These are phyloP conservation scores for Drosophila obscura DNA, from an alignment of 1,140 invertebrate genomes.

Conservation along the genomic window DNA sequence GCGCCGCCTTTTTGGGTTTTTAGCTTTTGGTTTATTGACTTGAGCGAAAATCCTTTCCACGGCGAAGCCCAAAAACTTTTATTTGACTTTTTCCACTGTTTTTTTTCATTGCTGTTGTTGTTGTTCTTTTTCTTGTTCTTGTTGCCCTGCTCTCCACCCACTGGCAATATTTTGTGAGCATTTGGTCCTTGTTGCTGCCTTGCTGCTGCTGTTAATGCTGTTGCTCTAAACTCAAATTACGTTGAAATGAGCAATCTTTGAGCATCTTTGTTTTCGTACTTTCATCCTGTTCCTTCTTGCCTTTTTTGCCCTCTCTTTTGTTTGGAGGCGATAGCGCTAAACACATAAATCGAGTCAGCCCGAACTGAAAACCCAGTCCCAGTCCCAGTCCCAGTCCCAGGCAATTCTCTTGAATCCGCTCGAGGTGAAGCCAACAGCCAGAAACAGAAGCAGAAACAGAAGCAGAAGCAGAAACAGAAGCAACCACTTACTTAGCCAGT, in stretches of 20 bases:
- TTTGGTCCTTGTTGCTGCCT: slow-evolving; percentile 5
- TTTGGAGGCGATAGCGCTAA: slow-evolving; percentile 37
- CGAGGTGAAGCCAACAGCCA: slow-evolving; percentile 15
- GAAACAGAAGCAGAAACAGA: background rate
- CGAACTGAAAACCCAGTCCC: slow-evolving; percentile 26
- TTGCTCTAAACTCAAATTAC: slow-evolving; percentile 53
- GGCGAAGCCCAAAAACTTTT: slow-evolving; percentile 49
- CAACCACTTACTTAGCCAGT: slow-evolving; percentile 47
- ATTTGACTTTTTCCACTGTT: slow-evolving; percentile 54
- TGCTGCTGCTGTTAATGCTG: slow-evolving; percentile 8
- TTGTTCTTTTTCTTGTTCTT: slow-evolving; percentile 23
- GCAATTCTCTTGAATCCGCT: slow-evolving; percentile 8
- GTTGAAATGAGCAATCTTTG: slow-evolving; percentile 50
- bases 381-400: background rate
- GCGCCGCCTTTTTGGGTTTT: too few species aligned
- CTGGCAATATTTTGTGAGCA: slow-evolving; percentile 50
- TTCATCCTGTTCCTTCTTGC: background rate
- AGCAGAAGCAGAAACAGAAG: background rate
- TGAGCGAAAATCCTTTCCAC: slow-evolving; percentile 45
- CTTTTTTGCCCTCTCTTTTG: background rate
- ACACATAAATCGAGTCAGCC: slow-evolving; percentile 56
- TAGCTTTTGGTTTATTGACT: slow-evolving; percentile 57
- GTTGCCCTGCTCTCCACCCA: slow-evolving; percentile 2
- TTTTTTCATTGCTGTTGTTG: slow-evolving; percentile 41
- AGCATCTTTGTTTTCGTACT: slow-evolving; percentile 1